These are phyloP conservation scores for Lerista edwardsae DNA, from an alignment of 2,797 vertebrate species.

Conservation along the genomic window DNA sequence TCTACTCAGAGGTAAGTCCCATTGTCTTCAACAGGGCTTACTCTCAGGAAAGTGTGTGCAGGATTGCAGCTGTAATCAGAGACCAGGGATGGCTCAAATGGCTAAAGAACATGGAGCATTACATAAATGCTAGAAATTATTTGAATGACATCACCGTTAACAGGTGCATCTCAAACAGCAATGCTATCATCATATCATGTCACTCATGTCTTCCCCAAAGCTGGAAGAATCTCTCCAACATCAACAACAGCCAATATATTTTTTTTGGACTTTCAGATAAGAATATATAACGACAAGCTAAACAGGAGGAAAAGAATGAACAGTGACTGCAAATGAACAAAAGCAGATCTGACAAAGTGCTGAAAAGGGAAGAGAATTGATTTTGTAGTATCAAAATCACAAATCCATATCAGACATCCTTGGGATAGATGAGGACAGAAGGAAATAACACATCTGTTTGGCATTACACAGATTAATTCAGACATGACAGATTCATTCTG, in stretches of 20 bases:
- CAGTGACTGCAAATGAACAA: slow-evolving; percentile 62
- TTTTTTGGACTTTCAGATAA: slow-evolving; percentile 61
- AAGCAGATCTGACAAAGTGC: slow-evolving; percentile 59
- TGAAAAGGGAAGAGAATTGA: slow-evolving; percentile 61
- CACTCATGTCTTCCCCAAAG: slow-evolving; percentile 25
- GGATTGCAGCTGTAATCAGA: too few relatives aligned
- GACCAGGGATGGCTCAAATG: neutral
- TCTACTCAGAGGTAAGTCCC: too few relatives aligned
- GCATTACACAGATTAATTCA: slow-evolving; percentile 47
- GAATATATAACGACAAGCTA: slow-evolving; percentile 62
- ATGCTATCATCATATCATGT: slow-evolving; percentile 54
- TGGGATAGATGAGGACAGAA: slow-evolving; percentile 44
- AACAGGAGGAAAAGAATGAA: slow-evolving; percentile 56
- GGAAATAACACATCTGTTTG: slow-evolving; percentile 58
- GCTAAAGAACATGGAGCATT: neutral
- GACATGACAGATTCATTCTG: slow-evolving; percentile 16
- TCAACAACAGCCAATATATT: slow-evolving; percentile 42
- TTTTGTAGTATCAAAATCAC: slow-evolving; percentile 68
- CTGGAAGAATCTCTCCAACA: slow-evolving; percentile 43
- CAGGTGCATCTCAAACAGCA: slow-evolving; percentile 55
- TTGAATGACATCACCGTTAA: slow-evolving; percentile 53
- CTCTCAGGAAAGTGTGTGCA: too few relatives aligned
- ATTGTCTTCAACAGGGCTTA: too few relatives aligned
- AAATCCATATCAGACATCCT: slow-evolving; percentile 64
- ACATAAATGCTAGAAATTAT: slow-evolving; percentile 41